phyloP scores from a whole-genome alignment of 2,888 invertebrate species.

The Congeria kusceri region DNA sequence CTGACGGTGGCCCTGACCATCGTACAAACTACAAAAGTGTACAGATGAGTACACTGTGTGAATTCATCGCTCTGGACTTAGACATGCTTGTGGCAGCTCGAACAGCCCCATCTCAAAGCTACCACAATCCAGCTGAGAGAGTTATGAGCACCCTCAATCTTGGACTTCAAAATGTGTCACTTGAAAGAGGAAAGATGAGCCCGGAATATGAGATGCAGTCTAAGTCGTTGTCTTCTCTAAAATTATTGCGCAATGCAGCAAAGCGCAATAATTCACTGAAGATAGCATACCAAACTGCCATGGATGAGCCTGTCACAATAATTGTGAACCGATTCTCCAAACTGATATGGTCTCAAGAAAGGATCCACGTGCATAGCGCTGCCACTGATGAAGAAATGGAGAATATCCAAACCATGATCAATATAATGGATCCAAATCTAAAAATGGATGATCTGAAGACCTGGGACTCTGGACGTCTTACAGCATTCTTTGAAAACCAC shows the following conservation, averaged over 20 bases:
- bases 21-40: conserved; percentile 36
- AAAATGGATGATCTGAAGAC: background rate
- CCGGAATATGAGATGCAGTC: conserved; percentile 12
- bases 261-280: conserved; percentile 14
- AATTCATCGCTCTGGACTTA: conserved; percentile 46
- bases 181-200: conserved; percentile 5
- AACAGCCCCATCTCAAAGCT: conserved; percentile 44
- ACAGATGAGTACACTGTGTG: conserved; percentile 28
- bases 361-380: conserved; percentile 27
- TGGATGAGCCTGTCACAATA: conserved; percentile 2
- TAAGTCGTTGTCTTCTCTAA: conserved; percentile 15
- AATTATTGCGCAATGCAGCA: background rate
- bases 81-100: conserved; percentile 48
- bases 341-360: conserved; percentile 18
- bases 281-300: background rate
- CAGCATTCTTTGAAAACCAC: background rate
- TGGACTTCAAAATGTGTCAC: conserved; percentile 40
- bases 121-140: conserved; percentile 55
- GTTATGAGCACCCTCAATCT: conserved; percentile 43
- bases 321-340: conserved; percentile 15
- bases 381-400: conserved; percentile 11
- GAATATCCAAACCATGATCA: too few relatives aligned
- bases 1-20: conserved; percentile 59
- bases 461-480: background rate
- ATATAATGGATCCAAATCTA: conserved; percentile 5